A percentile compares a stretch with the other conserved stretches of the same genome.
phyloP scores from a whole-genome alignment of 2,113 vertebrate genomes.

The Gymnorhina tibicen region DNA sequence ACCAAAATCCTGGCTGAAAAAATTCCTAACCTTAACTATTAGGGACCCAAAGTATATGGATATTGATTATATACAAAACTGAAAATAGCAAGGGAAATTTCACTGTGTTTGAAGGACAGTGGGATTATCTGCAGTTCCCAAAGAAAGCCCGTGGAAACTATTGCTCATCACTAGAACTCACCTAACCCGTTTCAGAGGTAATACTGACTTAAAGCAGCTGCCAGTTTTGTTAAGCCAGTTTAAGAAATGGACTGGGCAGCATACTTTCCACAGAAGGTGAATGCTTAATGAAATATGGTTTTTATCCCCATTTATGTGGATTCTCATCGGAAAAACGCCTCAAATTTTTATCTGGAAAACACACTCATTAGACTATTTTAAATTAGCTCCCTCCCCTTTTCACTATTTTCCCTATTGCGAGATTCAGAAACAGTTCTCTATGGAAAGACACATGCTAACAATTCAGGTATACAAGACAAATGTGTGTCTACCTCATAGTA shows the following conservation, averaged over 20 bases:
- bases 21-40: background rate
- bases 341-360: background rate
- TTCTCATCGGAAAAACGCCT: background rate
- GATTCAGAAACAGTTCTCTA: background rate
- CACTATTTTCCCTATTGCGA: background rate
- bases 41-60: background rate
- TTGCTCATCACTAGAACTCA: background rate
- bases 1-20: background rate
- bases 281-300: background rate
- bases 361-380: background rate
- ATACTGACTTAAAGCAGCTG: background rate
- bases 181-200: fast-evolving
- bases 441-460: background rate
- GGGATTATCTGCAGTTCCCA: background rate
- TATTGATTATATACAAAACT: background rate
- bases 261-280: background rate
- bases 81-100: background rate
- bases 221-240: background rate
- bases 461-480: background rate
- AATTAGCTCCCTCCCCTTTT: background rate
- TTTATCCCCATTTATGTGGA: background rate
- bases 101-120: background rate
- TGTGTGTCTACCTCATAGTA: background rate
- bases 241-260: background rate
- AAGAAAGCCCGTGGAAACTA: background rate